A percentile compares a stretch with the other conserved stretches of the same genome.
Conservation (phyloP, 2,113 vertebrate genomes). For the Calonectris borealis region DNA sequence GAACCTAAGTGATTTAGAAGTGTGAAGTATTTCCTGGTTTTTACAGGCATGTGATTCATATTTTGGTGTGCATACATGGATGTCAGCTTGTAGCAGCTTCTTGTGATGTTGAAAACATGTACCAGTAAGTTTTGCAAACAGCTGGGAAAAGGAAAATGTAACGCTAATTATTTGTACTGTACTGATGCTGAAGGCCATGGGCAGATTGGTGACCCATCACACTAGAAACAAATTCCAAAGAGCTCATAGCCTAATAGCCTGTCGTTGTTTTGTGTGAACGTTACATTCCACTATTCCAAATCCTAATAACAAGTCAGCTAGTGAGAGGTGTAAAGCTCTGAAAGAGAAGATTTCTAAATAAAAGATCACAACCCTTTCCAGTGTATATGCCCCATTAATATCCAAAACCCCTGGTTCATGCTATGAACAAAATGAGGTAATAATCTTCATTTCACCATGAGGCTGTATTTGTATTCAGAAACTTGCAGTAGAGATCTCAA, state of each 20-base stretch:
- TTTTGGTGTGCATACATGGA: not conserved
- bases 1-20: not conserved
- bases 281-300: not conserved
- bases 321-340: not conserved
- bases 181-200: not conserved
- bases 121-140: not conserved
- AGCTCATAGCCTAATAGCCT: not conserved
- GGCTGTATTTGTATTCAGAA: not conserved
- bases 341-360: not conserved
- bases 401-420: not conserved
- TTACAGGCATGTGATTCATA: not conserved
- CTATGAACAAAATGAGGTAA: not conserved
- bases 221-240: not conserved
- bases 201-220: not conserved
- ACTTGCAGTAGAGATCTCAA: not conserved
- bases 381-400: not conserved
- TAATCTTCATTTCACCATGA: not conserved
- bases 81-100: not conserved
- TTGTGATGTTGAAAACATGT: not conserved
- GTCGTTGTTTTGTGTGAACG: not conserved
- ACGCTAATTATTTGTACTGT: not conserved
- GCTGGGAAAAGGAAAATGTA: not conserved
- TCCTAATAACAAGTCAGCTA: not conserved
- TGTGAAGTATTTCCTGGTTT: not conserved
- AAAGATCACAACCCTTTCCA: not conserved